Conservation (phyloP, 2,113 vertebrate genomes). For the Heterotilapia buettikoferi region DNA sequence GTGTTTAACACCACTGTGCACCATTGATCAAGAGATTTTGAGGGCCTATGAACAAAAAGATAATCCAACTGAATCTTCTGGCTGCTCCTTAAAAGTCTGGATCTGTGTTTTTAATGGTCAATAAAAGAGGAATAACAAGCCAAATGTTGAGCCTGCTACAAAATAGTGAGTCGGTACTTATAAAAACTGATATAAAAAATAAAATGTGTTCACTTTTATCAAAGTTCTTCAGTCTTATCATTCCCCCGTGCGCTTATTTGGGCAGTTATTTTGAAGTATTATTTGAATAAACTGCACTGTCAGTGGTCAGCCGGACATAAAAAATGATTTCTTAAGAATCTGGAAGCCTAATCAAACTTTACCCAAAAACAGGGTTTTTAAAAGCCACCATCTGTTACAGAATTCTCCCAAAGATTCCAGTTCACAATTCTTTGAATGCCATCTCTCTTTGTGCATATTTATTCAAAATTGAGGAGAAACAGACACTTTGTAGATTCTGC, state of each 20-base stretch:
- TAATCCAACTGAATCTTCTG: neutral
- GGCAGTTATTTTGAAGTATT: neutral
- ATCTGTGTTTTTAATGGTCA: neutral
- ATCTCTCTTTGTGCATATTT: neutral
- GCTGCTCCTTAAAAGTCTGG: neutral
- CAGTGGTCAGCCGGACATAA: neutral
- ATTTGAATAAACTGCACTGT: fast-evolving
- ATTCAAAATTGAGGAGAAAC: neutral
- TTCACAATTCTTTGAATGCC: neutral
- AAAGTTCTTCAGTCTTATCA: neutral
- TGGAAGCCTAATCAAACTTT: neutral
- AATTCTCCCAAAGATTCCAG: neutral
- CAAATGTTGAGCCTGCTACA: neutral
- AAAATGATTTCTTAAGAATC: neutral
- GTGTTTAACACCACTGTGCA: neutral
- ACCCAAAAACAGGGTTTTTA: neutral
- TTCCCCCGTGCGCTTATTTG: fast-evolving
- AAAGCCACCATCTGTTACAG: neutral
- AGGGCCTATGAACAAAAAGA: neutral
- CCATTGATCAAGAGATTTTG: neutral
- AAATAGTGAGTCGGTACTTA: neutral
- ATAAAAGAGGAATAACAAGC: neutral
- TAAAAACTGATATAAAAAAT: neutral
- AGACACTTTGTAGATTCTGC: neutral
- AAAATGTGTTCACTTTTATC: neutral